Base-by-base conservation (phyloP, 2,113 vertebrate species). In the Lethenteron reissneri region DNA sequence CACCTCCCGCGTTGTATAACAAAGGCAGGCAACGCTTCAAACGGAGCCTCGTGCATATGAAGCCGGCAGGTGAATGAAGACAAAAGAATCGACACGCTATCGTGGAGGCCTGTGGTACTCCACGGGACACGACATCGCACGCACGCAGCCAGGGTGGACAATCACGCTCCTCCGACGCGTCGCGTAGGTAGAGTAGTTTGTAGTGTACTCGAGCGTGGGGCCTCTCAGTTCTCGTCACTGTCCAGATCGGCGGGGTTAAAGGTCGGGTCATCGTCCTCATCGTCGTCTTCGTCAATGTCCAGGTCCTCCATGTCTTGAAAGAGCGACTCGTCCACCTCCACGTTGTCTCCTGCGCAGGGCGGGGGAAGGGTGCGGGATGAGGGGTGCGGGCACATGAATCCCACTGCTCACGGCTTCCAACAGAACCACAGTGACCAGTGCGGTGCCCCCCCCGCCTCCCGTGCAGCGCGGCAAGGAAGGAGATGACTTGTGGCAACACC, bases 271-370 rank as follows among this genome's bases (percentile, higher is more conserved):
- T 41, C 41, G 6, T 92, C 86, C 3, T 88, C 88, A 70, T 94
- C 88, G 5, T 92, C 90, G 74, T 92, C 90, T 17, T 95, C 85
- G 11, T 86, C 90, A 77, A 97, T 77, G 71, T 95, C 89, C 79
- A 97, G 80, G 77, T 97, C 91, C 72, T 97, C 92, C 78, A 97
- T 88, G 77, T 97, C 92, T 79, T 97, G 92, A 78, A 97, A 97
- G 64, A 97, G 81, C 1, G 92, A 97, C 79, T 97, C 92, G 62
- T 97, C 92, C 75, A 97, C 92, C 73, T 97, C 91, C 75, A 97
- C 89, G 0, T 78, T 97, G 80, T 95, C 96, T 76, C 88, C 92
- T 80, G 80, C 90, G 92, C 80, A 60, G 77, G 75, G 12, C 15
- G 60, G 75, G 7, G 71, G 62, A 64, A 14, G 17, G 60, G 57